Percentiles rank a stretch among this genome's conserved stretches.
phyloP scores from a whole-genome alignment of 37 sponge, comb jelly and placozoan genomes.

The Geodia barretti region DNA sequence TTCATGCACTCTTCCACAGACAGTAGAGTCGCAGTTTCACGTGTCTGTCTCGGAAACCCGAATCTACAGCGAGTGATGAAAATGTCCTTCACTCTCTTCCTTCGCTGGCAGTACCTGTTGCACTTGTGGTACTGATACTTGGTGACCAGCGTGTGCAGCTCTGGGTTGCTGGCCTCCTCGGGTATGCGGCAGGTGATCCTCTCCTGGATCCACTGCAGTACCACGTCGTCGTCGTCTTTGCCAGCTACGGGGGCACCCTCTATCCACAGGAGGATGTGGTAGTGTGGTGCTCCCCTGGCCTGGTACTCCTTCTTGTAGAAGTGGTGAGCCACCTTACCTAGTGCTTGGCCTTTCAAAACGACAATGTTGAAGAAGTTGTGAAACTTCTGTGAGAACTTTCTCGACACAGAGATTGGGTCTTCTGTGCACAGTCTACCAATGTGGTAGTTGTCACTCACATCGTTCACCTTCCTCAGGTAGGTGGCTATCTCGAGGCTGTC shows the following conservation, averaged over 20 bases:
- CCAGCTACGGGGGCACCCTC: slow-evolving; percentile 48
- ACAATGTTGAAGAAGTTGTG: too few species aligned
- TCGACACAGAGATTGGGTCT: slow-evolving; percentile 59
- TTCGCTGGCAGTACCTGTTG: too few species aligned
- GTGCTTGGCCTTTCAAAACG: slow-evolving; percentile 18
- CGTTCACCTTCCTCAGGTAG: slow-evolving; percentile 41
- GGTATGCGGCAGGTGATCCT: slow-evolving; percentile 68
- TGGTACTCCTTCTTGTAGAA: slow-evolving; percentile 42
- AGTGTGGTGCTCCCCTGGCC: slow-evolving; percentile 45
- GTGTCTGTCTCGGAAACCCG: slow-evolving; percentile 40
- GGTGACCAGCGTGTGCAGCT: slow-evolving; percentile 52
- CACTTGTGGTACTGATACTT: too few species aligned
- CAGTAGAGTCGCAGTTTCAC: slow-evolving; percentile 8
- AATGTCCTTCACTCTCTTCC: too few species aligned
- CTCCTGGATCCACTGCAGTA: slow-evolving; percentile 29
- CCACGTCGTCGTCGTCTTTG: background rate
- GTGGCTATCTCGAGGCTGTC: too few species aligned
- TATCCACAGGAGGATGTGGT: slow-evolving; percentile 56
- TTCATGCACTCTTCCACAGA: slow-evolving; percentile 42
- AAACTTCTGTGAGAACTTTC: slow-evolving; percentile 44
- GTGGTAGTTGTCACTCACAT: slow-evolving; percentile 1
- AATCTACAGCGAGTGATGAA: slow-evolving; percentile 45
- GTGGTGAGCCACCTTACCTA: slow-evolving; percentile 48
- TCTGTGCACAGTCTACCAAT: slow-evolving; percentile 55
- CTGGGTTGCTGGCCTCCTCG: slow-evolving; percentile 36